phyloP scores from a whole-genome alignment of 92 coral and sea anemone species.

The Parazoanthus swiftii region DNA sequence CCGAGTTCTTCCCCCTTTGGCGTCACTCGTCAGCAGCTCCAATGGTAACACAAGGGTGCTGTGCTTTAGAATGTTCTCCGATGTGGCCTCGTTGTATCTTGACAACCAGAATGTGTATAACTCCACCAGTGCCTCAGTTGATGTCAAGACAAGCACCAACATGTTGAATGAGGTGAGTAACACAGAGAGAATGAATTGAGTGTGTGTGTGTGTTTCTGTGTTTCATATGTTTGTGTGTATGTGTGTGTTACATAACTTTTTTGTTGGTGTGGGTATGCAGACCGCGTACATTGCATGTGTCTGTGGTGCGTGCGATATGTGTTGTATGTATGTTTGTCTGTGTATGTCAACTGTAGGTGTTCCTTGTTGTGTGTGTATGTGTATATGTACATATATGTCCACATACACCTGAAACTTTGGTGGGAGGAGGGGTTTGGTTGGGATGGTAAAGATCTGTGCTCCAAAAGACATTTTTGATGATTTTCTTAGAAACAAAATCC shows the following conservation, averaged over 20 bases:
- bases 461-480: not conserved
- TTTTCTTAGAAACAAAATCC: not conserved
- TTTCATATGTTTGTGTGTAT: not conserved
- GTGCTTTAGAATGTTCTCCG: constrained; percentile 94
- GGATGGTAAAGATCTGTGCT: too few relatives aligned
- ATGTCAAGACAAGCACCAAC: constrained; percentile 52
- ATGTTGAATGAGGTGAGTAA: constrained; percentile 72
- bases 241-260: too few relatives aligned
- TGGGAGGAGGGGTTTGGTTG: too few relatives aligned
- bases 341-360: not conserved
- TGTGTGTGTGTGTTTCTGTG: not conserved
- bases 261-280: too few relatives aligned
- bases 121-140: constrained; percentile 56
- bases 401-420: too few relatives aligned
- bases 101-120: constrained; percentile 78
- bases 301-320: not conserved
- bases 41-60: constrained; percentile 89
- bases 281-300: too few relatives aligned
- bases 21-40: constrained; percentile 77
- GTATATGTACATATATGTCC: not conserved
- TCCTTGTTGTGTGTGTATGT: not conserved
- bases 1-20: constrained; percentile 81
- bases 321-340: not conserved
- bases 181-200: not conserved
- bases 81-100: constrained; percentile 88